Conservation (phyloP, 2,888 invertebrate species). For the Drosophila anomelani region DNA sequence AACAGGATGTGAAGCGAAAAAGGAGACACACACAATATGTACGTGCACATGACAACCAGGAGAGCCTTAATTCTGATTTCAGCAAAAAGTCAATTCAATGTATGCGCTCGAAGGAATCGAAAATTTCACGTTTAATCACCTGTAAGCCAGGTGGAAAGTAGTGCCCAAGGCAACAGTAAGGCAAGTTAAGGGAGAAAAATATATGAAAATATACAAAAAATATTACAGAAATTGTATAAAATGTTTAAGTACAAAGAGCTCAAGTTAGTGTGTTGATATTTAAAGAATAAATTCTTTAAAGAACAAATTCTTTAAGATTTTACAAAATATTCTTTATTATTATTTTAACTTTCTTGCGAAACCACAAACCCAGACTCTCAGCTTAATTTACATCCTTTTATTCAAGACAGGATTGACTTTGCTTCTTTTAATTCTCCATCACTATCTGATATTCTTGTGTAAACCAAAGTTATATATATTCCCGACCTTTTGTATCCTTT, state of each 20-base stretch:
- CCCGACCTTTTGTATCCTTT: background rate
- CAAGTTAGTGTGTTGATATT: background rate
- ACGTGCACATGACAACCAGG: conserved; percentile 26
- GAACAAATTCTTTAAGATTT: background rate
- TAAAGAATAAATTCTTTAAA: background rate
- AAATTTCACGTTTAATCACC: conserved; percentile 66
- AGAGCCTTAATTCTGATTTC: conserved; percentile 49
- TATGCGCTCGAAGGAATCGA: conserved; percentile 30
- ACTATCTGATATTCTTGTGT: background rate
- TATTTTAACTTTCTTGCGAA: background rate
- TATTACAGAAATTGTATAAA: background rate
- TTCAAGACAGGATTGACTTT: background rate
- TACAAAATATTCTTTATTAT: too few relatives aligned
- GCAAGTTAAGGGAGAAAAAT: background rate
- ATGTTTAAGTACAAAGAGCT: background rate
- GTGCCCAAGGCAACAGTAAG: conserved; percentile 12
- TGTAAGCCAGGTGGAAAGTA: conserved; percentile 57
- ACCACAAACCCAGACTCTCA: background rate
- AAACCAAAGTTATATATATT: background rate
- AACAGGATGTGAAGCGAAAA: conserved; percentile 7
- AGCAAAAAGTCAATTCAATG: conserved; percentile 67
- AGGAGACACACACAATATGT: conserved; percentile 6
- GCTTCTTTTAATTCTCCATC: too few relatives aligned
- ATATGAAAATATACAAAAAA: background rate
- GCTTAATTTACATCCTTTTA: background rate